phyloP scores from a whole-genome alignment of 2,113 vertebrate genomes.

The Odontophorus gujanensis region DNA sequence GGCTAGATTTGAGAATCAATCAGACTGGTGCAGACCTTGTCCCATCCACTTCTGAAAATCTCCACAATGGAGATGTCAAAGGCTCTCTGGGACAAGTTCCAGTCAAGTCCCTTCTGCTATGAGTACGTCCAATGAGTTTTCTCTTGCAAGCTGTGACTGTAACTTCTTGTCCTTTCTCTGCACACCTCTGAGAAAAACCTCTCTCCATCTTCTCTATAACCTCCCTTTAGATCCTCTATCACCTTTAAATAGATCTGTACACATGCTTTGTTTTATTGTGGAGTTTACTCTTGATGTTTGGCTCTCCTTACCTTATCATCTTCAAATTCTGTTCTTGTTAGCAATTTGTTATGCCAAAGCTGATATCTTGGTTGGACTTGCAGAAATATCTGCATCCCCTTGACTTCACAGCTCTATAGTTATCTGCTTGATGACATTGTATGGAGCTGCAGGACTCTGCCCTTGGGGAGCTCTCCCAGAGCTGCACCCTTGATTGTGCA shows the following conservation, averaged over 20 bases:
- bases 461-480: not conserved
- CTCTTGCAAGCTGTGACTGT: not conserved
- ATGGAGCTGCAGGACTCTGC: not conserved
- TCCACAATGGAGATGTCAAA: not conserved
- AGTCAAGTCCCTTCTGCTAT: not conserved
- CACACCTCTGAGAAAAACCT: not conserved
- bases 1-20: not conserved
- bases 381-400: not conserved
- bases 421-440: not conserved
- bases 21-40: not conserved
- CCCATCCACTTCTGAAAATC: not conserved
- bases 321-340: not conserved
- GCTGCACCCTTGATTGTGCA: not conserved
- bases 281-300: not conserved
- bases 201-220: not conserved
- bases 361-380: not conserved
- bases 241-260: not conserved
- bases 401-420: not conserved
- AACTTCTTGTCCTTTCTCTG: not conserved
- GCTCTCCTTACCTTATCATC: not conserved
- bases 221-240: not conserved
- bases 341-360: not conserved
- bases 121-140: not conserved
- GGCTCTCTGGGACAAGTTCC: not conserved
- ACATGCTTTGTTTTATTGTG: not conserved